These are phyloP conservation scores for Proisotoma minuta DNA, from an alignment of 2,888 invertebrate genomes.

Conservation along the genomic window DNA sequence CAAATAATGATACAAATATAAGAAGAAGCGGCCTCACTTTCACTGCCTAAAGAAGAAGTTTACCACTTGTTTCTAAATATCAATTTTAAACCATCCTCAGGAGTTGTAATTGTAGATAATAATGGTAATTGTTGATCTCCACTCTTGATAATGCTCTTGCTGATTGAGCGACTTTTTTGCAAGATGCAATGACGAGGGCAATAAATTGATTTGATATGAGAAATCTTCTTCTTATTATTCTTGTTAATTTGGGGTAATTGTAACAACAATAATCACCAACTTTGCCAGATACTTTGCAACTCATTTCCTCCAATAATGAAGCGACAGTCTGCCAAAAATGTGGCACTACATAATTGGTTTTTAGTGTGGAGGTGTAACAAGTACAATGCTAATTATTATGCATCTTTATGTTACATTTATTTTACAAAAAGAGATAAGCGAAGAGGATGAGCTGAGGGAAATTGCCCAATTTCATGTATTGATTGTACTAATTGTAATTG, in stretches of 20 bases:
- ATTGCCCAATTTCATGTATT: background rate
- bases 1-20: background rate
- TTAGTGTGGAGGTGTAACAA: background rate
- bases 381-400: background rate
- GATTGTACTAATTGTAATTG: background rate
- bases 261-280: background rate
- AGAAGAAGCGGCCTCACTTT: background rate
- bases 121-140: slow-evolving; percentile 4
- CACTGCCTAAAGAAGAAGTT: background rate
- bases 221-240: too few species aligned
- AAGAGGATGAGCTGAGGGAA: background rate
- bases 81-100: background rate
- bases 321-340: background rate
- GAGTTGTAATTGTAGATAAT: background rate
- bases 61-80: background rate
- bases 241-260: too few species aligned
- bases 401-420: too few species aligned
- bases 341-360: background rate
- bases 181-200: background rate
- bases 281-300: background rate
- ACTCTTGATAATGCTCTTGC: background rate
- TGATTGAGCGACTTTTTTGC: background rate
- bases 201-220: too few species aligned
- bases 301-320: background rate
- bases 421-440: too few species aligned